Base-by-base conservation (phyloP, 2,113 vertebrate genomes). In the Oxyruncus cristatus region DNA sequence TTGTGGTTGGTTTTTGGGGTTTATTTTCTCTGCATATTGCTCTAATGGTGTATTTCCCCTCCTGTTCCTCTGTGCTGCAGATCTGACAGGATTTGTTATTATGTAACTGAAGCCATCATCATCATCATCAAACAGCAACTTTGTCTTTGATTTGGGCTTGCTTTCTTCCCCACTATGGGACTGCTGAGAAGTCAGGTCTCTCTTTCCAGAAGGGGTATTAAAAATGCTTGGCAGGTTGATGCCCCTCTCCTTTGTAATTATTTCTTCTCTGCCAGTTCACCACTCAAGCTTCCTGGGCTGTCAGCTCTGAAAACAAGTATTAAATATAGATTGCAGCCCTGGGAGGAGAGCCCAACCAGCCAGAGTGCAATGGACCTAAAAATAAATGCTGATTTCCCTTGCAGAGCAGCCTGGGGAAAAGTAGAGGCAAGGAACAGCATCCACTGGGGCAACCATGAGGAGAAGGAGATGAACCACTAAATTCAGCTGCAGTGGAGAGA, bases 301-400 rank as follows among this genome's bases (percentile, higher is more conserved):
- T 75, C 90, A 95, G 73, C 82, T 75, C 68, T 88, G 80, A 66
- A 94, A 92, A 92, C 56, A 58, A 89, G 63, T 68, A 86, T 96
- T 91, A 94, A 92, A 89, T 91, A 87, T 81, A 84, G 75, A 89
- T 85, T 88, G 66, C 61, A 92, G 61, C 53, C 72, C 68, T 53
- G 80, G 86, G 89, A 93, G 73, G 52, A 30, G 56, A 94, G 88
- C 85, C 86, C 92, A 87, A 75, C 32, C 46, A 59, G 71, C 4
- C 77, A 52, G 85, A 92, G 85, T 77, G 87, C 83, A 93, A 67
- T 24, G 37, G 65, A 76, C 80, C 90, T 93, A 93, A 96, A 95
- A 96, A 96, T 95, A 96, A 81, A 91, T 5, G 41, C 83, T 90
- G 59, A 52, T 92, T 94, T 92, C 72, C 88, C 85, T 82, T 77